These are phyloP conservation scores for Camponotus floridanus DNA, from an alignment of 1,140 invertebrate genomes.

Conservation along the genomic window DNA sequence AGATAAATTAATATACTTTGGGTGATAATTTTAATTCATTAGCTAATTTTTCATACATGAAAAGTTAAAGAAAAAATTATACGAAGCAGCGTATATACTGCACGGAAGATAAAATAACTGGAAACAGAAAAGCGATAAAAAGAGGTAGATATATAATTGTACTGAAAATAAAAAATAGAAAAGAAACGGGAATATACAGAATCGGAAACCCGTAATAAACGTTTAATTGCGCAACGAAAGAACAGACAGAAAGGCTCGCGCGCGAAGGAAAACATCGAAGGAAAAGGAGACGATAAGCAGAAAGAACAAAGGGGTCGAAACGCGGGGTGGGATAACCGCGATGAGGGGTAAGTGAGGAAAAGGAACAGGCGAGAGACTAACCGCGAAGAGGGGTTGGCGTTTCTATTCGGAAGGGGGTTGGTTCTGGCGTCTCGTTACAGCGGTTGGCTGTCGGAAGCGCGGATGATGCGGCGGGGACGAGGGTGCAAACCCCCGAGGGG, in stretches of 20 bases:
- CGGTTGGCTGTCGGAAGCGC: constrained; percentile 75
- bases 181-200: neutral
- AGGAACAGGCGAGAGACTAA: constrained; percentile 59
- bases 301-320: constrained; percentile 46
- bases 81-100: neutral
- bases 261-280: constrained; percentile 54
- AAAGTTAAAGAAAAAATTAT: neutral
- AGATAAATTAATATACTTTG: constrained; percentile 20
- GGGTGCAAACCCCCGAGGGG: constrained; percentile 73
- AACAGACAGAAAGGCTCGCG: constrained; percentile 27
- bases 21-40: neutral
- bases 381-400: constrained; percentile 76
- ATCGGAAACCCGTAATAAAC: constrained; percentile 27
- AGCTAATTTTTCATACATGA: neutral
- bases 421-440: constrained; percentile 76
- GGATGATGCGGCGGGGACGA: constrained; percentile 67
- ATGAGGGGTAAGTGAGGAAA: constrained; percentile 37
- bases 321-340: constrained; percentile 14
- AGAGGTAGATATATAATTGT: constrained; percentile 19
- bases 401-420: constrained; percentile 74
- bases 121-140: neutral
- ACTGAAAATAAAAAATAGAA: constrained; percentile 26
- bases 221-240: constrained; percentile 45
- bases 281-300: constrained; percentile 22
- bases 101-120: neutral